Base-by-base conservation (phyloP, 2,113 vertebrate genomes). In the Hyaena hyaena region DNA sequence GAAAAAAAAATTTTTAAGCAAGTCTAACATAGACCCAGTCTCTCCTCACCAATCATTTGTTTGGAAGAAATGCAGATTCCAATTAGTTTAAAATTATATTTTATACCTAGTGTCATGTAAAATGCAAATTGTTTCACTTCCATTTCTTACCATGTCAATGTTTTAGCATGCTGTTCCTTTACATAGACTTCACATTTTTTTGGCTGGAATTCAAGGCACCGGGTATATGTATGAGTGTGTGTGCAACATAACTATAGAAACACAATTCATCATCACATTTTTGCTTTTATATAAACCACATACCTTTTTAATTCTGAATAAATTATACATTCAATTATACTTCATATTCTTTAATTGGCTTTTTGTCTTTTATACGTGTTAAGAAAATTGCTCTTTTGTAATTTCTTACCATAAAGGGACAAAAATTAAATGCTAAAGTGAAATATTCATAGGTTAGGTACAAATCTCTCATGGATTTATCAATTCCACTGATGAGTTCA, bases 51-150 rank as follows among this genome's bases (percentile, higher is more conserved):
- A 50, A 53, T 50, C 10, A 28, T 82, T 53, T 85, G 28, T 63
- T 88, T 74, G n/a, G 61, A 96, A 48, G 35, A 97, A 89, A 89
- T 71, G 53, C 5, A 88, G 9, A 81, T 97, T 91, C 93, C 48
- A 95, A 31, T 73, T 68, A 24, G 19, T 35, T 95, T 39, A 95
- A 96, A 50, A 83, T 86, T 21, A 43, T 71, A 82, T 71, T 86
- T 71, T 77, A 80, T 48, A 58, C 23, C 21, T 80, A 66, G 28
- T 39, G 2, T 93, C 61, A 48, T 23, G 35, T 73, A 88, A 96
- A 96, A 92, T 48, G 50, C 15, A 95, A 91, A 79, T 53, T 53
- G 15, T 61, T 85, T 86, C n/a, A 77, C 15, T 95, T 53, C 4
- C 23, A 84, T 71, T 88, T 97, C 35, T 80, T n/a, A 31, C 16